Percentiles rank a stretch among this genome's conserved stretches.
Evolutionary conservation across 2,797 vertebrate species (phyloP).

Genomic region (Esox lucius): DNA sequence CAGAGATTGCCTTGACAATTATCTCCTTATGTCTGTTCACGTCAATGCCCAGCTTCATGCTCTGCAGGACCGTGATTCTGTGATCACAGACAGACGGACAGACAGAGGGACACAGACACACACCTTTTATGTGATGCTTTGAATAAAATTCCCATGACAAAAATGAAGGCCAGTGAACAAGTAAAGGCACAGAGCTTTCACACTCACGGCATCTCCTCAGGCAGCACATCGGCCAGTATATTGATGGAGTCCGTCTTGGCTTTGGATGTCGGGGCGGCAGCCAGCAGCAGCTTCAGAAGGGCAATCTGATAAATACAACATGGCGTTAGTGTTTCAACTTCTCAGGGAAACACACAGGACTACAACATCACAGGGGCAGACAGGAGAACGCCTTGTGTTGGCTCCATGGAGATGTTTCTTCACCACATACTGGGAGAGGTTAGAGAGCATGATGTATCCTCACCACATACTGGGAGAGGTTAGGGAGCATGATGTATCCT

Average conservation of each 20-base stretch:
- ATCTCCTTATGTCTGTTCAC: conserved; percentile 99
- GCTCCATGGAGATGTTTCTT: conserved; percentile 46
- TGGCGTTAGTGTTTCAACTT: background rate
- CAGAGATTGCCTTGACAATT: conserved; percentile 94
- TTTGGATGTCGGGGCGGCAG: conserved; percentile 96
- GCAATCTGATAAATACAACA: conserved; percentile 77
- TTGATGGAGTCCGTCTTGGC: conserved; percentile 98
- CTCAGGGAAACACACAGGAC: background rate
- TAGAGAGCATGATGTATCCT: conserved; percentile 95
- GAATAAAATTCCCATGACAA: background rate
- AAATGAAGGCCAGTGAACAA: background rate
- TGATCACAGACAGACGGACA: conserved; percentile 17
- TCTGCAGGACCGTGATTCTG: conserved; percentile 95
- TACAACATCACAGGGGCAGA: background rate
- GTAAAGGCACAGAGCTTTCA: no score
- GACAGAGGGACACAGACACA: conserved; percentile 30
- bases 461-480: no score
- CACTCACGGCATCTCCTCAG: conserved; percentile 98
- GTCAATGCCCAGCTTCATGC: conserved; percentile 97
- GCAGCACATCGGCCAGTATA: conserved; percentile 93
- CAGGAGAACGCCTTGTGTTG: background rate
- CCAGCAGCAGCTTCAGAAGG: conserved; percentile 91
- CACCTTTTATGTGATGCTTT: background rate
- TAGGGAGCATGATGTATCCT: no score
- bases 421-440: conserved; percentile 96